Base-by-base conservation (phyloP, 2,888 invertebrate genomes). In the Gasteruption jaculator region DNA sequence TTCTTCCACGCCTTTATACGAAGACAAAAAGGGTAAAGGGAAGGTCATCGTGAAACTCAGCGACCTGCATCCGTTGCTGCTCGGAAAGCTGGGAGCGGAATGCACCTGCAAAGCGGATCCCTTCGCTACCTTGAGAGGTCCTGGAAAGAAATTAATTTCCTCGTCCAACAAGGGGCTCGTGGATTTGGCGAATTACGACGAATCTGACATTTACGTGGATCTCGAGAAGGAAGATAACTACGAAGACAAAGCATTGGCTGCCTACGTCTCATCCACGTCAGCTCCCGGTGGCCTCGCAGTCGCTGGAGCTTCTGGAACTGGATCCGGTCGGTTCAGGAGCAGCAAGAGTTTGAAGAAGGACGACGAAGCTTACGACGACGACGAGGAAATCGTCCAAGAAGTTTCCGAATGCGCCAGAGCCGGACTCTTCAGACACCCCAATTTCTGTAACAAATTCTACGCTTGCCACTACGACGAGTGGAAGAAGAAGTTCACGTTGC, bases 381-480 rank as follows among this genome's bases (percentile, higher is more conserved):
- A 50, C 10, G 59, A 63, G 14, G 57, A 62, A 16, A 49, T 69
- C 75, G 48, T 82, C 75, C 75, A 77, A 76, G 74, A 73, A 3
- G 66, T 59, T 5, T 66, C 68, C 5, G 71, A 73, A 16, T 78
- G 78, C 44, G 74, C 74, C 15, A 61, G 77, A 35, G 69, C 77
- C 2, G 78, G 78, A 46, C 68, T 78, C 2, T 78, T 78, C 56
- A 53, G 76, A 39, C 87, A 88, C 63, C 88, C 87, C 0, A 82
- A 81, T 50, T 80, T 83, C 57, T 88, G 87, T 61, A 86, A 86
- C 65, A 86, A 87, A 63, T 88, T 88, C 75, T 88, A 87, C 62
- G 81, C 85, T 21, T 88, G 87, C 64, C 78, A 84, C 67, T 88
- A 85, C 85, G 87, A 88, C 64, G 79, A 82, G 49, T 83, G 80